Conservation (phyloP, 2,113 vertebrate genomes). For the Leucopsar rothschildi region DNA sequence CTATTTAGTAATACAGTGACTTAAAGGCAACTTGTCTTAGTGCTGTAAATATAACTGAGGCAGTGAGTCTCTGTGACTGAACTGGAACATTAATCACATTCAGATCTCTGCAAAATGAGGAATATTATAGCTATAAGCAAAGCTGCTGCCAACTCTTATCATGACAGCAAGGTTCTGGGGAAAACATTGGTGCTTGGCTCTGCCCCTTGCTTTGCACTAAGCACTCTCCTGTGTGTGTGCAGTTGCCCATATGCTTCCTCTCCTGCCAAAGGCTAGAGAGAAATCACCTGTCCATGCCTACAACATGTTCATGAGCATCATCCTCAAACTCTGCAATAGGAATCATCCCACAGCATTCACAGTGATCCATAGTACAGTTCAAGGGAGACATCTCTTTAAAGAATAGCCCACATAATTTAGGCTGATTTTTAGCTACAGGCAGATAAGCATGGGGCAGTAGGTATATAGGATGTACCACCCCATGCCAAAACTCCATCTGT, state of each 20-base stretch:
- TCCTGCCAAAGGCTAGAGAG: neutral
- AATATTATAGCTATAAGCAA: neutral
- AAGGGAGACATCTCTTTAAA: neutral
- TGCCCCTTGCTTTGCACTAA: neutral
- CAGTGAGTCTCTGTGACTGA: fast-evolving
- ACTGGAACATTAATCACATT: neutral
- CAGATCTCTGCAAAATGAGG: neutral
- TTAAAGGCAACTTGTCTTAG: neutral
- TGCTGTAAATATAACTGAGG: neutral
- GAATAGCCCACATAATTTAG: neutral
- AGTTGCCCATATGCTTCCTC: neutral
- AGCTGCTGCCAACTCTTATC: neutral
- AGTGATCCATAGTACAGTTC: neutral
- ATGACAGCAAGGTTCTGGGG: neutral
- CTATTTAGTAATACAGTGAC: neutral
- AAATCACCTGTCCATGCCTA: neutral
- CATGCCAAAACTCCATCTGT: neutral
- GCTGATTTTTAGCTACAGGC: neutral
- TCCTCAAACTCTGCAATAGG: neutral
- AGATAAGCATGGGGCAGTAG: neutral
- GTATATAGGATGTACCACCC: neutral
- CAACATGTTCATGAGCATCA: neutral
- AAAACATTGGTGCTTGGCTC: neutral
- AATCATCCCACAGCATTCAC: neutral
- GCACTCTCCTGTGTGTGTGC: fast-evolving